Conservation (phyloP, 2,797 vertebrate genomes). For the Loriculus beryllinus region DNA sequence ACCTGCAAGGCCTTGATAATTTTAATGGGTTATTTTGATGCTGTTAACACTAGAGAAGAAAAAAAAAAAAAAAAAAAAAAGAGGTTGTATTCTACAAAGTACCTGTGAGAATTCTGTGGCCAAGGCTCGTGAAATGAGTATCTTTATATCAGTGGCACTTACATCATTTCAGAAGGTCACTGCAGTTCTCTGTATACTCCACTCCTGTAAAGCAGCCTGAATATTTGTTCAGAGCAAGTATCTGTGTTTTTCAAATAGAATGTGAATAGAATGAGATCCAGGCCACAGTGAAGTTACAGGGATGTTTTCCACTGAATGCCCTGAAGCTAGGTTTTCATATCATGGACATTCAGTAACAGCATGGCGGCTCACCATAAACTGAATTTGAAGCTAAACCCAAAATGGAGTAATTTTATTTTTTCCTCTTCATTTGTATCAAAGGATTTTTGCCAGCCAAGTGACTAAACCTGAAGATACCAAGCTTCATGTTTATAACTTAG, state of each 20-base stretch:
- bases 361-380: background rate
- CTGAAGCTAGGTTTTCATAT: background rate
- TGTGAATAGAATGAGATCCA: background rate
- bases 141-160: background rate
- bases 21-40: background rate
- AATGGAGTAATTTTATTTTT: background rate
- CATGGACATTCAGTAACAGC: background rate
- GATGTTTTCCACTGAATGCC: background rate
- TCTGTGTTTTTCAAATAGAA: background rate
- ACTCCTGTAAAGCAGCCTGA: background rate
- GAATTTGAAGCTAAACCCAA: background rate
- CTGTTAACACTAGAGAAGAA: background rate
- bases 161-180: background rate
- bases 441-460: background rate
- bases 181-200: background rate
- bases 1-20: background rate
- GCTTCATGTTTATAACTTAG: background rate
- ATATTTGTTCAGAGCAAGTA: background rate
- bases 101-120: background rate
- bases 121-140: background rate
- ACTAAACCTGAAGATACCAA: background rate
- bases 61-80: background rate
- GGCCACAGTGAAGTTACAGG: background rate
- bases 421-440: background rate
- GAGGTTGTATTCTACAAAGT: background rate